These are phyloP conservation scores for Merops nubicus DNA, from an alignment of 2,113 vertebrate genomes.

Conservation along the genomic window DNA sequence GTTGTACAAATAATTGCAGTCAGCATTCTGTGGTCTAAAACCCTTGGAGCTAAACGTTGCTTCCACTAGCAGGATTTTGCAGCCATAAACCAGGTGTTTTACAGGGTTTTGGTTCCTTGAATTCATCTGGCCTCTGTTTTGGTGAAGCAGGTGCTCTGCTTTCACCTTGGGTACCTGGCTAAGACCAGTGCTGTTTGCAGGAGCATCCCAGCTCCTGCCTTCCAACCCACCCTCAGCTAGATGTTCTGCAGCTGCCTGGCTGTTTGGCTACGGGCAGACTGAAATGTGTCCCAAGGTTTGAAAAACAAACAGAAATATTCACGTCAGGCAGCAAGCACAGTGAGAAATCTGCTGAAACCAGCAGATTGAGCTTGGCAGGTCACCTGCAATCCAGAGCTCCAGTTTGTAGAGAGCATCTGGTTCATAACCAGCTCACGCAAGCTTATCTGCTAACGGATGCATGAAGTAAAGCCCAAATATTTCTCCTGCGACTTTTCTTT, in stretches of 20 bases:
- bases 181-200: background rate
- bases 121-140: background rate
- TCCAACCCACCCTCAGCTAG: background rate
- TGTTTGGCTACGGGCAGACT: background rate
- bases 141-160: background rate
- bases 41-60: background rate
- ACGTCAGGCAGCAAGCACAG: background rate
- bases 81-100: background rate
- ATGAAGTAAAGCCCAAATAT: background rate
- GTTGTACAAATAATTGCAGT: background rate
- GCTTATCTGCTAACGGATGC: background rate
- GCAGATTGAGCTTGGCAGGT: background rate
- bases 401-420: background rate
- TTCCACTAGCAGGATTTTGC: background rate
- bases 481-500: background rate
- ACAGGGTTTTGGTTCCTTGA: background rate
- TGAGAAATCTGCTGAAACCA: background rate
- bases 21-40: background rate
- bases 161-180: background rate
- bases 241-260: background rate
- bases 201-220: background rate
- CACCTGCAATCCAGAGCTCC: background rate
- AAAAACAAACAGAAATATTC: background rate
- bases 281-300: background rate
- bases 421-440: background rate